phyloP scores from a whole-genome alignment of 2,113 vertebrate genomes.

The Lontra canadensis region DNA sequence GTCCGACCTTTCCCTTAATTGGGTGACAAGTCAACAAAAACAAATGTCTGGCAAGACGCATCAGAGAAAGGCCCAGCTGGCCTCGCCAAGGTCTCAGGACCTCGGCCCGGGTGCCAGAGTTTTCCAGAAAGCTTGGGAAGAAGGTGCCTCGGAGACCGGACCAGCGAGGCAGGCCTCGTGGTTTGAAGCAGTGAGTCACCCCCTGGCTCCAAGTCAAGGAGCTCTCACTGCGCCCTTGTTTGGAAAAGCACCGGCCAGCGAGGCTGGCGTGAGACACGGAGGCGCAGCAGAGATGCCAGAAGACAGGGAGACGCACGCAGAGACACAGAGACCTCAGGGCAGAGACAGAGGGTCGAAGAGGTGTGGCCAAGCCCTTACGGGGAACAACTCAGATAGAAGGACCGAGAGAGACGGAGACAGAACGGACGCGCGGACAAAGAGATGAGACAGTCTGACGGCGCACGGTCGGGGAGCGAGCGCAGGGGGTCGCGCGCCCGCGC shows the following conservation, averaged over 20 bases:
- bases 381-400: background rate
- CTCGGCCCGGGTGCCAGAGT: background rate
- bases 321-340: background rate
- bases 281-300: background rate
- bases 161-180: background rate
- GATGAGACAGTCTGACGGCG: background rate
- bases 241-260: constrained; percentile 48
- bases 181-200: constrained; percentile 67
- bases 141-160: background rate
- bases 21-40: background rate
- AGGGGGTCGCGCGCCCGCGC: too few species aligned
- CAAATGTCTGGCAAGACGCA: background rate
- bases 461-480: background rate
- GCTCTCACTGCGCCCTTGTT: constrained; percentile 69
- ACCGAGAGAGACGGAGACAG: background rate
- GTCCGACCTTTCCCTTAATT: background rate
- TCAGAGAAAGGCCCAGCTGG: background rate
- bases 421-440: background rate
- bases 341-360: background rate
- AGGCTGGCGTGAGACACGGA: background rate
- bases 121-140: background rate
- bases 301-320: background rate
- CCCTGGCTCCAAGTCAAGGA: constrained; percentile 65
- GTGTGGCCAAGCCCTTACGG: background rate
- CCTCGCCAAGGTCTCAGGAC: background rate